Base-by-base conservation (phyloP, 2,113 vertebrate genomes). In the Zootoca vivipara region DNA sequence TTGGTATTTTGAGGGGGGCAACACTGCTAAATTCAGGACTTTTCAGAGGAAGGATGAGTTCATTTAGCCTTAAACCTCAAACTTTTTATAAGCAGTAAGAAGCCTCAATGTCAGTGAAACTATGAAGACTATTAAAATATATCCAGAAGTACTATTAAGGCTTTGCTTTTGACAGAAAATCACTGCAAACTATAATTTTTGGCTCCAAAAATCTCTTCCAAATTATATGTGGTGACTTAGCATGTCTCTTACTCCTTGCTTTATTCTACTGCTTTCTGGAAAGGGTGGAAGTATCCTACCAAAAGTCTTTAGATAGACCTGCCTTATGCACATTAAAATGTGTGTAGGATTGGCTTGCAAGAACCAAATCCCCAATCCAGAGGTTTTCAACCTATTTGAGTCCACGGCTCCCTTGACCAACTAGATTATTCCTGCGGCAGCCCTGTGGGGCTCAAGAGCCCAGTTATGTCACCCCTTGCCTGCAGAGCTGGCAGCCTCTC, bases 51-150 rank as follows among this genome's bases (percentile, higher is more conserved):
- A 77, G 28, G 74, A 86, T 46, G 58, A 46, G 38, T 67, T 78
- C 38, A 24, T 67, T 78, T 67, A 46, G 62, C 15, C 74, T 12
- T 1, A 0, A 46, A 0, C 0, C 28, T 80, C 20, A 75, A 7
- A 82, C 52, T 12, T 1, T 33, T 1, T 33, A 90, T 82, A 89
- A 7, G 6, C 3, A 0, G 0, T 0, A 0, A 79, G n/a, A 30
- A 7, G 7, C 7, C 56, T 46, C 46, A 58, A 40, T 40, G 58
- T 24, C 33, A 75, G 89, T 81, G 86, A 90, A 87, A 58, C 83
- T 1, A 65, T 16, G n/a, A 67, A 64, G 74, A 82, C 46, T 90
- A 81, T 88, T 89, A 74, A n/a, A 88, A 28, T 70, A 42, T 3
- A 62, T 1, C 1, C 40, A 89, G 64, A 22, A 81, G 81, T 15